A percentile compares a stretch with the other conserved stretches of the same genome.
Conservation (phyloP, 2,888 invertebrate species). For the Aphrophora alni region DNA sequence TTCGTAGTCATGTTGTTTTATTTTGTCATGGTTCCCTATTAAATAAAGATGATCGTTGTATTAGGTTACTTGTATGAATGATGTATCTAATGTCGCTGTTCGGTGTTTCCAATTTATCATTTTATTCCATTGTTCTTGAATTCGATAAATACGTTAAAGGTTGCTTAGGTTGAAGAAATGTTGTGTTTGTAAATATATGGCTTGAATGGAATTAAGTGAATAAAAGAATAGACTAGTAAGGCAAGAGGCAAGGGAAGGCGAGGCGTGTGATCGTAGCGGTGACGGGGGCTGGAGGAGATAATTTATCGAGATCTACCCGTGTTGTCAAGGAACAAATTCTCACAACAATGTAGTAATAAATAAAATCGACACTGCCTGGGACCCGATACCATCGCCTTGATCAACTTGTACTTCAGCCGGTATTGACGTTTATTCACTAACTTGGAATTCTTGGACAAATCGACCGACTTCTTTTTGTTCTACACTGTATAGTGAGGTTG, state of each 20-base stretch:
- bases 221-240: not conserved
- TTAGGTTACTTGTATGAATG: too few species aligned
- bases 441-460: conserved; percentile 2
- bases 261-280: not conserved
- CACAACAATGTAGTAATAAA: conserved; percentile 36
- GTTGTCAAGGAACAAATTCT: conserved; percentile 29
- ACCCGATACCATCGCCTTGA: not conserved
- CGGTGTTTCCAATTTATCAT: too few species aligned
- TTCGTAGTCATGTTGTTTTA: too few species aligned
- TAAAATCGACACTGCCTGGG: conserved; percentile 30
- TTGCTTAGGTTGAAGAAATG: not conserved
- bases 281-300: not conserved
- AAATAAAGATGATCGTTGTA: too few species aligned
- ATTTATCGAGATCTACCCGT: conserved; percentile 10
- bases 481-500: too few species aligned
- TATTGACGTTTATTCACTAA: not conserved
- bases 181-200: not conserved
- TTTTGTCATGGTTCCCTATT: too few species aligned
- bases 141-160: not conserved
- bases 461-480: not conserved
- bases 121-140: not conserved
- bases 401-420: not conserved
- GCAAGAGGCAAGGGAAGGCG: not conserved
- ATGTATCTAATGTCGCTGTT: too few species aligned
- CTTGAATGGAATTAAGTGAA: not conserved